These are phyloP conservation scores for Agriopis marginaria DNA, from an alignment of 2,888 invertebrate genomes.

Conservation along the genomic window DNA sequence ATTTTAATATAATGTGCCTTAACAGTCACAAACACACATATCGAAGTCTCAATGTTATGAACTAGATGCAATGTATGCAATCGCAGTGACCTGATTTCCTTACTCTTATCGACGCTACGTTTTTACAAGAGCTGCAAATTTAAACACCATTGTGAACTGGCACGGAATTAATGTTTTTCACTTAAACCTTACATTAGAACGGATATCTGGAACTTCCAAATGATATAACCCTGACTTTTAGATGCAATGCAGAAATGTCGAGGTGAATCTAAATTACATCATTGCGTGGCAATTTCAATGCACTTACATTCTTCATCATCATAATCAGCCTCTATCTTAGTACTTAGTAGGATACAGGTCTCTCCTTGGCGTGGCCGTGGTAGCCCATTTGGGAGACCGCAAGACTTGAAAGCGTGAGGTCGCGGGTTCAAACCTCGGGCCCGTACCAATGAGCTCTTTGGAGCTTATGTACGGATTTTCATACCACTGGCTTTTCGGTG, in stretches of 20 bases:
- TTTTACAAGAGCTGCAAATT: slow-evolving; percentile 1
- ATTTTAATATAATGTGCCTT: background rate
- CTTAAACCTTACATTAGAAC: background rate
- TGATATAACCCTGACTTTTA: slow-evolving; percentile 1
- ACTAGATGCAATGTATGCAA: slow-evolving; percentile 15
- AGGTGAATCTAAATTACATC: slow-evolving; percentile 1
- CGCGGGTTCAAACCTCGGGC: too few species aligned
- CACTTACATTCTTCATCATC: background rate
- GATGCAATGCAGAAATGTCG: background rate
- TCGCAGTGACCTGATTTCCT: slow-evolving; percentile 28
- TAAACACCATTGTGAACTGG: background rate
- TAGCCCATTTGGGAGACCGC: too few species aligned
- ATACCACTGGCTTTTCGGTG: too few species aligned
- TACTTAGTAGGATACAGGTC: too few species aligned
- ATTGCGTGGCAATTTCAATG: background rate
- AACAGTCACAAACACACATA: background rate
- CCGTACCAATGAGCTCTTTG: too few species aligned
- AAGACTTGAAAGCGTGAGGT: too few species aligned
- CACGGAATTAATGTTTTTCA: background rate
- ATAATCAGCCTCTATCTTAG: too few species aligned
- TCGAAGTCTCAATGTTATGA: slow-evolving; percentile 1
- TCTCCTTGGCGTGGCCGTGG: too few species aligned
- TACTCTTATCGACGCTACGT: slow-evolving; percentile 17
- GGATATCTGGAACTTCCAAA: background rate
- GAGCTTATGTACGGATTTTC: too few species aligned